Evolutionary conservation across 2,113 vertebrate species (phyloP), one percentile per base, ranked within the genome.

Genomic region (Cyanoderma ruficeps): DNA sequence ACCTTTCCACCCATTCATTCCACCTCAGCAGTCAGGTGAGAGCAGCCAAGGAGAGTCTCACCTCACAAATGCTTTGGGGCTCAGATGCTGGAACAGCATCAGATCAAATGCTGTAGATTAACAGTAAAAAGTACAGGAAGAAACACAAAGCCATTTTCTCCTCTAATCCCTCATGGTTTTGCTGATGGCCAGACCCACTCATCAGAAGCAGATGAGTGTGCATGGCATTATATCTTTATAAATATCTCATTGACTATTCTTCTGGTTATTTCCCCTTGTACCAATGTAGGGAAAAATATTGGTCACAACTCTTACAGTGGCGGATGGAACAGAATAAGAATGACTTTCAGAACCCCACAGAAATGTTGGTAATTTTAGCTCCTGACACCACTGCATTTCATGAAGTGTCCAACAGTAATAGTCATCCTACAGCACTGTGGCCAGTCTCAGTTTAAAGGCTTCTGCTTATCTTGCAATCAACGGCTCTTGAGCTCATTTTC

Each of bases 351-450:
- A 94, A 74, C 2, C 15, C 17, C 49, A 61, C 30, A 87, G 70
- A 90, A 93, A 74, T 22, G 23, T 63, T 78, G 59, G 74, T 33
- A 96, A 96, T 97, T 98, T 98, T 98, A 98, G 97, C 88, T 97
- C 64, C 71, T 68, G 49, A 90, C 87, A 94, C 35, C 39, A 37
- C 87, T 97, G 95, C 94, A 95, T 97, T 98, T 96, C 97, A 98
- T 97, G 96, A 97, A 97, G 94, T 89, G 94, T 96, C 95, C 96
- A 77, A 83, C 97, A 50, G 93, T 96, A 96, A 59, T 84, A 74
- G 46, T 24, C 35, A 37, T 59, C 16, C 55, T 67, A 31, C 0
- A 3, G 63, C 52, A 97, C 76, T 39, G 83, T 46, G 82, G 87
- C 68, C 77, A 79, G 59, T 93, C 72, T 70, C 94, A 97, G 93